These are phyloP conservation scores for Acrossocheilus fasciatus DNA, from an alignment of 2,797 vertebrate genomes.

Conservation along the genomic window DNA sequence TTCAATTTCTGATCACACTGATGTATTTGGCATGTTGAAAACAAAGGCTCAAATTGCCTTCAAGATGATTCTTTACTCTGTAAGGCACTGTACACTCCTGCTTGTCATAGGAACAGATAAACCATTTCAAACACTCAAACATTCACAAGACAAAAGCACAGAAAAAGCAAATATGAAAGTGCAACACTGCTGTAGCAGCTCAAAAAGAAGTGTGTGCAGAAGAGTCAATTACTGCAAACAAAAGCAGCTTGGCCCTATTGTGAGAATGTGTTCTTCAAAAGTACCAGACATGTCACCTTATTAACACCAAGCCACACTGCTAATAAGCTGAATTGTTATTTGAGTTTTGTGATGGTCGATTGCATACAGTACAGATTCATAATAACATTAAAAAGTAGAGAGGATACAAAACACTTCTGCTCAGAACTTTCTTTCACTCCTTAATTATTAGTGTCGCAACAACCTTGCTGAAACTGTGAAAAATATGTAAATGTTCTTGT, in stretches of 20 bases:
- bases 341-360: not conserved
- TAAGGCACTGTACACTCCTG: conserved; percentile 1
- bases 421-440: not conserved
- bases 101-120: conserved; percentile 7
- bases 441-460: conserved; percentile 6
- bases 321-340: conserved; percentile 48
- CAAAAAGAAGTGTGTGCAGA: conserved; percentile 12
- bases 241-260: conserved; percentile 25
- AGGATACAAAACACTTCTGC: conserved; percentile 20
- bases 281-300: conserved; percentile 23
- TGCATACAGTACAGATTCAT: conserved; percentile 7
- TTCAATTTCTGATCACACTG: conserved; percentile 10
- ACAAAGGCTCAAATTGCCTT: not conserved
- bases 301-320: conserved; percentile 34
- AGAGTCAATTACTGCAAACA: conserved; percentile 46
- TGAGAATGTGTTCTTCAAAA: conserved; percentile 39
- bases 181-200: conserved; percentile 1
- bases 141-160: conserved; percentile 35
- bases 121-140: conserved; percentile 1
- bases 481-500: conserved; percentile 1
- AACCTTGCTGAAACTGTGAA: conserved; percentile 14
- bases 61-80: not conserved
- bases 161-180: conserved; percentile 22
- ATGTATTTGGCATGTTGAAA: conserved; percentile 13
- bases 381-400: conserved; percentile 11